A percentile compares a stretch with the other conserved stretches of the same genome.
Evolutionary conservation across 2,888 invertebrate genomes (phyloP).

Genomic region (Apamea monoglypha): DNA sequence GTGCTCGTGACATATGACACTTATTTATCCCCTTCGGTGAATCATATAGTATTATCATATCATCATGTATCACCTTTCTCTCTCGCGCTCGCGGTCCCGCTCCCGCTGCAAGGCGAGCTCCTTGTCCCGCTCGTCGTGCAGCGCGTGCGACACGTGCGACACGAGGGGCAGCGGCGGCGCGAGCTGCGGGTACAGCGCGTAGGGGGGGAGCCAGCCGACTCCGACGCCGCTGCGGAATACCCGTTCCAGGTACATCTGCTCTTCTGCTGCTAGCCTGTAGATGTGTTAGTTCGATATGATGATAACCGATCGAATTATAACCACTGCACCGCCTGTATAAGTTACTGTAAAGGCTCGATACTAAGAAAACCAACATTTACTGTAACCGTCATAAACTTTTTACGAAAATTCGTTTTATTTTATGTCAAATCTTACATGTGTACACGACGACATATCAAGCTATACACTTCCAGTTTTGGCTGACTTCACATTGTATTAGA

Average conservation of each 20-base stretch:
- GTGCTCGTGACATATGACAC: neutral
- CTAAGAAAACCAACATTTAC: neutral
- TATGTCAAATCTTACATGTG: neutral
- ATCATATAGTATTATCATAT: neutral
- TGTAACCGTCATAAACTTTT: neutral
- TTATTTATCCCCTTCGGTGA: neutral
- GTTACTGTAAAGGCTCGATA: neutral
- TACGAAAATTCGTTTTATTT: neutral
- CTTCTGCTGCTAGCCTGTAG: conserved; percentile 91
- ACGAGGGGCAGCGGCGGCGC: conserved; percentile 84
- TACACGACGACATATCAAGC: too few relatives aligned
- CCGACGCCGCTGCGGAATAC: conserved; percentile 90
- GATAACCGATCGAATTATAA: neutral
- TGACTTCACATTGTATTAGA: too few relatives aligned
- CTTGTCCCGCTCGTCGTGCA: conserved; percentile 88
- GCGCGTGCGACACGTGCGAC: conserved; percentile 84
- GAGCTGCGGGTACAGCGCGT: conserved; percentile 86
- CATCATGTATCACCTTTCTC: conserved; percentile 69
- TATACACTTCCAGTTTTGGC: too few relatives aligned
- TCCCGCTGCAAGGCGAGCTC: conserved; percentile 90
- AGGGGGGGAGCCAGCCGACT: conserved; percentile 90
- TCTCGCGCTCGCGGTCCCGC: conserved; percentile 86
- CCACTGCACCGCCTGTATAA: neutral
- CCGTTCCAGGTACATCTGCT: conserved; percentile 97
- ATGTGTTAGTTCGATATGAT: neutral